Base-by-base conservation (phyloP, 2,113 vertebrate genomes). In the Lophura nycthemera region DNA sequence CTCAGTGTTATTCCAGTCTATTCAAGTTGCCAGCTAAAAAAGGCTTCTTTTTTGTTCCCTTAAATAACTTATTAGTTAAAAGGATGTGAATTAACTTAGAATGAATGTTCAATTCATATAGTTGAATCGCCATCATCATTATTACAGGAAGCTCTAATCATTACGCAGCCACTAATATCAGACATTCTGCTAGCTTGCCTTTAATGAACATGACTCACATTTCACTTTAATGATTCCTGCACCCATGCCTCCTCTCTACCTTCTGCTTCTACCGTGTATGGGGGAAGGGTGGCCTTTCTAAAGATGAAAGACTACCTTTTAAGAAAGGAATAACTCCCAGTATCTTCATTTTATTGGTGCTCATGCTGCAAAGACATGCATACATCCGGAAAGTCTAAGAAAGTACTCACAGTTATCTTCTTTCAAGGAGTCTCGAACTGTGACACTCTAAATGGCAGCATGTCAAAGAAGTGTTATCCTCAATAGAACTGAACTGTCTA, bases 51-150 rank as follows among this genome's bases (percentile, higher is more conserved):
- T 75, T 89, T 24, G 20, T 74, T 78, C 88, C 52, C 50, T 97
- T 96, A 96, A 95, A 92, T 93, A 96, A 94, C 93, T 96, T 93
- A 97, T 97, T 97, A 97, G 96, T 97, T 97, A 97, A 97, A 97
- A 96, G 96, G 96, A 96, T 97, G 96, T 96, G 97, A 97, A 97
- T 97, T 97, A 97, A 97, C 97, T 96, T 92, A 90, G 96, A 97
- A 97, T 96, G 97, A 97, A 97, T 97, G 97, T 96, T 97, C 96
- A 97, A 97, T 95, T 97, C 97, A 97, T 97, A 96, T 92, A 97
- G 97, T 97, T 95, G 96, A 94, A 95, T 96, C 87, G 0, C 90
- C 96, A 97, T 97, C 96, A 97, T 96, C 94, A 96, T 97, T 97
- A 97, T 97, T 97, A 97, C 97, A 97, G 97, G 97, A 97, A 97